Conservation (phyloP, 2,797 vertebrate species). For the Galago senegalensis region DNA sequence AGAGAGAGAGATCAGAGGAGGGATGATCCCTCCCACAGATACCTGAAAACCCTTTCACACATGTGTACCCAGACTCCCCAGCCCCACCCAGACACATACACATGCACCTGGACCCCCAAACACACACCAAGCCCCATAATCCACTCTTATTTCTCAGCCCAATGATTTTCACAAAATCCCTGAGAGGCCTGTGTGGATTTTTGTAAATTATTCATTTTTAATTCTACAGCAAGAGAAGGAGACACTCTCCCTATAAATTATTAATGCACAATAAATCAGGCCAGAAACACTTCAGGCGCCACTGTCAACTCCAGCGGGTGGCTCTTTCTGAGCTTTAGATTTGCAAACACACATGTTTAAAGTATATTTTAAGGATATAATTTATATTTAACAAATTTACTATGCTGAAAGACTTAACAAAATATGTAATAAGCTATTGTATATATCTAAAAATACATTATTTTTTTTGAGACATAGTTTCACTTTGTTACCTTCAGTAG, state of each 20-base stretch:
- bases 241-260: slow-evolving; percentile 43
- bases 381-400: background rate
- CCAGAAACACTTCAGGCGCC: background rate
- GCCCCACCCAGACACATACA: background rate
- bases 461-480: background rate
- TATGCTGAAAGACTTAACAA: background rate
- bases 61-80: too few species aligned
- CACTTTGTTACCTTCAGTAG: background rate
- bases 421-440: background rate
- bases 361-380: background rate
- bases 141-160: background rate
- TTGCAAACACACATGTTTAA: background rate
- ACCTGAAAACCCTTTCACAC: background rate
- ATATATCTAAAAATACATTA: background rate
- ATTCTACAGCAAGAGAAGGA: slow-evolving; percentile 55
- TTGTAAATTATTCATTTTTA: slow-evolving; percentile 67
- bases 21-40: too few species aligned
- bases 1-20: slow-evolving; percentile 24
- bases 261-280: slow-evolving; percentile 28
- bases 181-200: background rate
- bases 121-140: background rate
- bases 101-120: background rate
- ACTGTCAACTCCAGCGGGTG: background rate
- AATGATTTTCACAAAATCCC: slow-evolving; percentile 31
- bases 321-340: accelerated